These are phyloP conservation scores for Manis crassicaudata DNA, from an alignment of 2,797 vertebrate genomes.

Conservation along the genomic window DNA sequence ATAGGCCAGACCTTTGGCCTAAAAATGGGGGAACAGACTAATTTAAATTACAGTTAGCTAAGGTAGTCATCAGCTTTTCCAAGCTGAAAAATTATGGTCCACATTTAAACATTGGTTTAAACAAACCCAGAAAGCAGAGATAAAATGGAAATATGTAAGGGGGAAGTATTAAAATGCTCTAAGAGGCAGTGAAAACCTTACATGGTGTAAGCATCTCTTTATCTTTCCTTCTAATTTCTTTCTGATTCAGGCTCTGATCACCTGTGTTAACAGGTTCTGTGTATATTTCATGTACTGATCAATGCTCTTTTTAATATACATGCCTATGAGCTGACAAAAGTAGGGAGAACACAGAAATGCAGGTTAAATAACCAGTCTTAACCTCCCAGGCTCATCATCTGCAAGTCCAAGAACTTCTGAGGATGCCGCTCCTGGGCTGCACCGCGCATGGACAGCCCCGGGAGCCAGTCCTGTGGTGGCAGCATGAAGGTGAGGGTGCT, in stretches of 20 bases:
- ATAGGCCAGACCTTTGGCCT: not conserved
- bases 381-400: not conserved
- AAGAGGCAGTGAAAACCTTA: not conserved
- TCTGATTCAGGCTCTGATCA: not conserved
- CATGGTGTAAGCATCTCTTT: not conserved
- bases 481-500: not conserved
- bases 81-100: slow-evolving; percentile 28
- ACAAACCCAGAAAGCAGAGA: not conserved
- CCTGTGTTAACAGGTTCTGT: not conserved
- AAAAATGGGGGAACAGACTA: not conserved
- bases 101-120: not conserved
- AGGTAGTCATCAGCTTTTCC: not conserved
- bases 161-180: not conserved
- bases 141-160: not conserved
- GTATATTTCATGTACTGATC: not conserved
- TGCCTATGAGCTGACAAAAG: not conserved
- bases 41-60: not conserved
- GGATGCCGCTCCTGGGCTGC: too few species aligned
- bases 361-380: not conserved
- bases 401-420: not conserved
- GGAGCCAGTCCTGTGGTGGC: rapidly evolving
- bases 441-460: rapidly evolving
- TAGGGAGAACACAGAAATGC: not conserved
- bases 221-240: not conserved
- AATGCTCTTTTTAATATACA: not conserved